Evolutionary conservation across 1,140 invertebrate species (phyloP).

Genomic region (Teleogryllus occipitalis): DNA sequence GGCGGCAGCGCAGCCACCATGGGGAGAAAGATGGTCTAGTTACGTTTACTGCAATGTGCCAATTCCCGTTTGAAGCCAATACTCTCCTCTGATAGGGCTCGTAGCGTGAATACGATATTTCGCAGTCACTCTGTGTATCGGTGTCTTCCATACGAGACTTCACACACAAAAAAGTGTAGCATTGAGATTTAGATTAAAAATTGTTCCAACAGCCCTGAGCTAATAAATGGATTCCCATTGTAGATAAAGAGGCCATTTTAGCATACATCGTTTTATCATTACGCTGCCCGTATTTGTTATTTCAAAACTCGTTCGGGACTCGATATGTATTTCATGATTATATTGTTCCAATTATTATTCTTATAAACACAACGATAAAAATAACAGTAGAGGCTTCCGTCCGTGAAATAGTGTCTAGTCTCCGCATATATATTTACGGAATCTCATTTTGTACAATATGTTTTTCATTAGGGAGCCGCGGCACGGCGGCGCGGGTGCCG

Average conservation of each 20-base stretch:
- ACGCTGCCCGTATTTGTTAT: not conserved
- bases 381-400: not conserved
- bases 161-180: not conserved
- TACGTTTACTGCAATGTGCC: not conserved
- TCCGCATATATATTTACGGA: not conserved
- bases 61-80: not conserved
- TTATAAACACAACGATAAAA: not conserved
- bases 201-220: not conserved
- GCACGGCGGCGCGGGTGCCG: not conserved
- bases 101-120: not conserved
- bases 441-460: constrained; percentile 1
- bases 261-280: constrained; percentile 1
- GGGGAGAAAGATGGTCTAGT: not conserved
- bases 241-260: constrained; percentile 5
- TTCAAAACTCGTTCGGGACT: not conserved
- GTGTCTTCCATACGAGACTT: not conserved
- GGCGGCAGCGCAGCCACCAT: not conserved
- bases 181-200: constrained; percentile 2
- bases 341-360: constrained; percentile 6
- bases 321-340: constrained; percentile 5
- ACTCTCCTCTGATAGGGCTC: not conserved
- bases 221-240: constrained; percentile 5
- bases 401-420: not conserved
- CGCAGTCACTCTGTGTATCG: not conserved
- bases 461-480: constrained; percentile 7